Evolutionary conservation across 2,113 vertebrate species (phyloP).

Genomic region (Fregata magnificens): DNA sequence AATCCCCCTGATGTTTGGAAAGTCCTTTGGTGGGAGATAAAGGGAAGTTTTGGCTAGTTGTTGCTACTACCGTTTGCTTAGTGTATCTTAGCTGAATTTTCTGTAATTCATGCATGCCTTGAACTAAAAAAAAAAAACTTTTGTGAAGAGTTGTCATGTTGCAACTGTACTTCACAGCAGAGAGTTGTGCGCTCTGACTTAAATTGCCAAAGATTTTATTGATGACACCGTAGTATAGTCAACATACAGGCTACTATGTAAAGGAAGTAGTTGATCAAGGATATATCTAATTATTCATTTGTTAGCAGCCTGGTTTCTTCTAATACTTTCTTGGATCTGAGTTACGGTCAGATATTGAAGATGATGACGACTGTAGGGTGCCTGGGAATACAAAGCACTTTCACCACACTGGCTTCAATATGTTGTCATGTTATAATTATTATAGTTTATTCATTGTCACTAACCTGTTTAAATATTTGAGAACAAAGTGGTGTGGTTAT

Average conservation of each 20-base stretch:
- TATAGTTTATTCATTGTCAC: constrained; percentile 19
- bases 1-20: background rate
- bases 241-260: background rate
- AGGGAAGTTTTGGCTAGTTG: background rate
- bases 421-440: constrained; percentile 9
- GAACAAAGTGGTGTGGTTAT: constrained; percentile 47
- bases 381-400: constrained; percentile 27
- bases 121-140: background rate
- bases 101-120: background rate
- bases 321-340: background rate
- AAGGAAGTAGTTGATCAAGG: constrained; percentile 27
- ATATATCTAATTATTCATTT: background rate
- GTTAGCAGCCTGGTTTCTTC: background rate
- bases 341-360: background rate
- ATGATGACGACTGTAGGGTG: background rate
- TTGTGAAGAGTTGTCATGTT: background rate
- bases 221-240: background rate
- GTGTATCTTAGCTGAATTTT: background rate
- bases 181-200: background rate
- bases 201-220: background rate
- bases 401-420: constrained; percentile 15
- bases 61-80: background rate
- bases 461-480: constrained; percentile 45
- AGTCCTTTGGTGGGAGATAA: background rate
- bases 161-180: background rate